phyloP scores from a whole-genome alignment of 2,888 invertebrate species.

The Amblyteles armatorius region DNA sequence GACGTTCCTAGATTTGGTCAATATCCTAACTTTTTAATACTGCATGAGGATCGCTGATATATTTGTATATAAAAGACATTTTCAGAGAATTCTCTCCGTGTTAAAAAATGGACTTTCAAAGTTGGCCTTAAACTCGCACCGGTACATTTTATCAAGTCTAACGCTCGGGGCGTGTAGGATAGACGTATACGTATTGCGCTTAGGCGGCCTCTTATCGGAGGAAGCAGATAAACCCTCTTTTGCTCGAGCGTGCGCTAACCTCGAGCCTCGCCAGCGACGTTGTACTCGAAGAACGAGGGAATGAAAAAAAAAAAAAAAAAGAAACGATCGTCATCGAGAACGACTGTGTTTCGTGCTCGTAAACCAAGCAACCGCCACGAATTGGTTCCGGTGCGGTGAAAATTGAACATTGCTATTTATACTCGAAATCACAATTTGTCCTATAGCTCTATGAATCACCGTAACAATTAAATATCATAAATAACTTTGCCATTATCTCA shows the following conservation, averaged over 20 bases:
- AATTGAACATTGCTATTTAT: constrained; percentile 12
- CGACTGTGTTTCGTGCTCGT: constrained; percentile 8
- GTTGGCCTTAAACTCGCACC: neutral
- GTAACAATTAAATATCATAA: neutral
- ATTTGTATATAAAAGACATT: neutral
- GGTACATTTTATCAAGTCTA: constrained; percentile 23
- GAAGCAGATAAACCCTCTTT: constrained; percentile 53
- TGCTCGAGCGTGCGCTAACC: constrained; percentile 21
- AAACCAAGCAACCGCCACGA: neutral
- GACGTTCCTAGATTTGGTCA: neutral
- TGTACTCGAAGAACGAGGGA: constrained; percentile 19
- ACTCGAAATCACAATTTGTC: neutral
- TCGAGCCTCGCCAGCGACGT: neutral
- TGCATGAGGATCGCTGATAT: neutral
- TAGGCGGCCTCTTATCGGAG: constrained; percentile 43
- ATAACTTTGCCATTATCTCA: neutral
- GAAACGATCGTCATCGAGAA: constrained; percentile 12
- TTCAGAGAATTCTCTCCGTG: neutral
- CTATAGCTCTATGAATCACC: neutral
- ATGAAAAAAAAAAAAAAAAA: constrained; percentile 8
- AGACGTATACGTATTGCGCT: constrained; percentile 25
- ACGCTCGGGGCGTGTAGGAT: constrained; percentile 3
- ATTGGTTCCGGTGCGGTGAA: neutral
- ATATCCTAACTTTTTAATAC: neutral
- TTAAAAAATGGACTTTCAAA: neutral